Base-by-base conservation (phyloP, 2,797 vertebrate genomes). In the Toxotes lorentzi region DNA sequence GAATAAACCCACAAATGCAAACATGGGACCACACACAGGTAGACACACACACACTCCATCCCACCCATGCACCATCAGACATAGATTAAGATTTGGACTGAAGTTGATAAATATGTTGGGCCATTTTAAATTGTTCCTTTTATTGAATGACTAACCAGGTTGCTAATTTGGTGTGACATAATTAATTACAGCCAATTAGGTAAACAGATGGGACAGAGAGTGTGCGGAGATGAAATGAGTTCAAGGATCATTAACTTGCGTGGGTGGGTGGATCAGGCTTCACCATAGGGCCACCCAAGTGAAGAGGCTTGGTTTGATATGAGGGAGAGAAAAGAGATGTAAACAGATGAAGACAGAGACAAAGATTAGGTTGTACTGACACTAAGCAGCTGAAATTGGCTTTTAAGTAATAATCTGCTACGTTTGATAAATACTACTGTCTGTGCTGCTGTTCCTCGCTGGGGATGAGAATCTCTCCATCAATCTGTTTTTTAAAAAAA, bases 181-280 rank as follows among this genome's bases (percentile, higher is more conserved):
- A 93, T 92, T 92, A 93, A 92, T 92, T 92, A 92, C 91, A 92
- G 88, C 76, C 88, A 91, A 93, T 94, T 93, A 93, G 76, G 79
- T 87, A 93, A 91, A 91, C 92, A 93, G 92, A 94, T 93, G 91
- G 89, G 73, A 76, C 57, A 21, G 79, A 64, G 78, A 47, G 69
- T 78, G 78, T 79, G 68, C 57, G 82, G 78, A 84, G 84, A 86
- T 86, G 84, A 91, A 90, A 89, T 87, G 70, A 91, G 84, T 21
- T 40, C 1, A 72, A 58, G 87, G 76, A 90, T 93, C 89, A 89
- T 92, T 91, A 89, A 83, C 71, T 83, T 23, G 81, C 83, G 89
- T 89, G 86, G 87, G 85, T 41, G 86, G 73, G 64, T 64, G 75
- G 67, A 83, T 90, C 71, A 1, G 79, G 82, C 74, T 88, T 87